These are phyloP conservation scores for Ichneumon xanthorius DNA, from an alignment of 2,888 invertebrate genomes.

Conservation along the genomic window DNA sequence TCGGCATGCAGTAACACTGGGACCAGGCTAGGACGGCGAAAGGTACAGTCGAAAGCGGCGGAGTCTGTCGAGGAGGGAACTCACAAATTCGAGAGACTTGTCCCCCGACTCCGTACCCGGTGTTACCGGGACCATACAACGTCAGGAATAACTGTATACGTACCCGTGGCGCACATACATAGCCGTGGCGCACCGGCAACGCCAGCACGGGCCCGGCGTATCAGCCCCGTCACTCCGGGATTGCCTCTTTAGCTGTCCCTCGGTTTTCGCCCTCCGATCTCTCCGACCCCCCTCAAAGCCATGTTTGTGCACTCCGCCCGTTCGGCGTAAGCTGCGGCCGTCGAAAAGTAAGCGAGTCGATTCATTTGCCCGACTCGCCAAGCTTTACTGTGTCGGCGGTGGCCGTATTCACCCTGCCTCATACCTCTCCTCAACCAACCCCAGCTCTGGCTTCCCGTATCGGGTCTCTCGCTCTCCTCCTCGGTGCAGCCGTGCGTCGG, in stretches of 20 bases:
- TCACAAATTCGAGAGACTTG: conserved; percentile 58
- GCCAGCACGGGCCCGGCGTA: conserved; percentile 31
- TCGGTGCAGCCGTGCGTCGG: conserved; percentile 3
- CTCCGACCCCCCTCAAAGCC: conserved; percentile 44
- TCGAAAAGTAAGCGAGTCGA: conserved; percentile 67
- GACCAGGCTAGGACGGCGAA: conserved; percentile 15
- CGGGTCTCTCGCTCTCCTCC: conserved; percentile 6
- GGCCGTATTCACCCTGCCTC: conserved; percentile 17
- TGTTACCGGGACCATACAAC: not conserved
- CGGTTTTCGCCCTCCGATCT: conserved; percentile 55
- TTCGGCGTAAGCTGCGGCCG: conserved; percentile 63
- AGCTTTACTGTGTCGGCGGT: not conserved
- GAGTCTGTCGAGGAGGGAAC: conserved; percentile 42
- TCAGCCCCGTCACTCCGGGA: conserved; percentile 31
- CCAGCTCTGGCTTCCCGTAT: not conserved
- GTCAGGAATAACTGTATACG: not conserved
- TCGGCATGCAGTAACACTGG: conserved; percentile 30
- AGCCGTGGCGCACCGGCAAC: conserved; percentile 26
- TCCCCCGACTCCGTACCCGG: conserved; percentile 4
- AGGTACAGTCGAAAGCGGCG: conserved; percentile 38
- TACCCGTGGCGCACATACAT: no score
- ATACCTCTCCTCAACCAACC: not conserved
- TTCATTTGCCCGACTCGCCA: conserved; percentile 57
- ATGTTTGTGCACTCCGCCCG: conserved; percentile 65
- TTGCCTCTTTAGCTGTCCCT: conserved; percentile 25